Base-by-base conservation (phyloP, 2,888 invertebrate genomes). In the Apotomis capreana region DNA sequence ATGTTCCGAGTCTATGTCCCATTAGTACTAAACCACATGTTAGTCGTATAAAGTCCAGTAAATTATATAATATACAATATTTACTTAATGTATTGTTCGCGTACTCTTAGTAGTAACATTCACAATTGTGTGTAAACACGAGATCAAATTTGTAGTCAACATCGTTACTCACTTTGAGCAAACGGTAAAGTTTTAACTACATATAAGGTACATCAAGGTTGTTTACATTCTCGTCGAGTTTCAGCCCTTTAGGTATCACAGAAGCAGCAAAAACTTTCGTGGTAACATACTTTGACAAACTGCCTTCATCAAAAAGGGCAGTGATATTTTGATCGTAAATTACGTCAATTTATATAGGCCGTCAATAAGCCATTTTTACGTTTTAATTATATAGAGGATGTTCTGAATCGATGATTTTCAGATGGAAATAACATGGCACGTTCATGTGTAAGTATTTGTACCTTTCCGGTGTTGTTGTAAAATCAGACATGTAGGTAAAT, bases 371-470 rank as follows among this genome's bases (percentile, higher is more conserved):
- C 46, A 46, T 67, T 49, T 67, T 57, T n/a, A 36, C n/a, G 9
- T 26, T 57, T 57, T 49, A 57, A 67, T 58, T 49, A 36, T 67
- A 49, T 49, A 58, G 57, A 57, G 46, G 57, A 10, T 57, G 13
- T 65, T 65, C 55, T 57, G 65, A 40, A 5, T n/a, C 46, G 57
- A 57, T 57, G 46, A 57, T 49, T 67, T 58, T 67, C 57, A 46
- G 57, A 40, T 40, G 6, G 40, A 49, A 67, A 58, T 67, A 58
- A 67, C 57, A 64, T 36, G 46, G 44, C 55, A 15, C 9, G 57
- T 67, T 5, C 1, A 58, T 58, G 49, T 49, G 49, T 67, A 67
- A 57, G 36, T 3, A 37, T 44, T 46, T 44, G 44, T 26, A 26
- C 26, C 26, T 26, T 26, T 26, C 26, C 57, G 58, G 57, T 58